A percentile compares a stretch with the other conserved stretches of the same genome.
Evolutionary conservation across 2,888 invertebrate genomes (phyloP).

Genomic region (Uropetala carovei): DNA sequence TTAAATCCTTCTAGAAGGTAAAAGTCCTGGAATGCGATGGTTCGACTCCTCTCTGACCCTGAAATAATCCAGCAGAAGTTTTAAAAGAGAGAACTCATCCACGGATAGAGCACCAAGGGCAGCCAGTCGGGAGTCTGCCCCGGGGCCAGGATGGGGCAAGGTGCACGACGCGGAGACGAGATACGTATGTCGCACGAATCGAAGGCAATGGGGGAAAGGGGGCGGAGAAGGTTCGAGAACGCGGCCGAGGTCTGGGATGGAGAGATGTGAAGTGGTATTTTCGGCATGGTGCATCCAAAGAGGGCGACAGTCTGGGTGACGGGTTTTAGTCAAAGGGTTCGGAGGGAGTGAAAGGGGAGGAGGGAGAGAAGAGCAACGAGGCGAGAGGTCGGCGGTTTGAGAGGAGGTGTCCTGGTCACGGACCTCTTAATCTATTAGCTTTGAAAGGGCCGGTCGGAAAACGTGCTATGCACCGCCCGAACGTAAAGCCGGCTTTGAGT

Average conservation of each 20-base stretch:
- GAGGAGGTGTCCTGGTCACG: conserved; percentile 21
- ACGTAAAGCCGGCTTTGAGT: not conserved
- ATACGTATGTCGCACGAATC: too few species aligned
- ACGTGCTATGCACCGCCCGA: not conserved
- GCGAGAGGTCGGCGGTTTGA: not conserved
- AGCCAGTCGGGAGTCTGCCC: too few species aligned
- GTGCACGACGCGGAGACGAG: too few species aligned
- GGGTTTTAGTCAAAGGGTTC: not conserved
- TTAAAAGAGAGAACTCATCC: too few species aligned
- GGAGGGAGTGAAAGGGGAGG: conserved; percentile 62
- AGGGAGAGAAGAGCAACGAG: conserved; percentile 14
- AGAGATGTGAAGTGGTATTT: not conserved
- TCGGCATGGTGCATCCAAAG: not conserved
- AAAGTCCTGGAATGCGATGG: too few species aligned
- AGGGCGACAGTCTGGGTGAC: not conserved
- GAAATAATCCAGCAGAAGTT: too few species aligned
- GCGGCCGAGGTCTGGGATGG: not conserved
- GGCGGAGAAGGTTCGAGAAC: not conserved
- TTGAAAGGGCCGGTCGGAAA: conserved; percentile 17
- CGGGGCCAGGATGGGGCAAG: too few species aligned
- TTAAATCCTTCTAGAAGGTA: too few species aligned
- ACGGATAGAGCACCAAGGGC: too few species aligned
- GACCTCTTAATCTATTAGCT: conserved; percentile 46
- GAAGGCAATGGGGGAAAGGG: not conserved
- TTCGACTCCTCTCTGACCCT: too few species aligned